Percentiles rank a stretch among this genome's conserved stretches.
These are phyloP conservation scores for Drosophila melanogaster DNA, from an alignment of 1,140 invertebrate species.

Conservation along the genomic window DNA sequence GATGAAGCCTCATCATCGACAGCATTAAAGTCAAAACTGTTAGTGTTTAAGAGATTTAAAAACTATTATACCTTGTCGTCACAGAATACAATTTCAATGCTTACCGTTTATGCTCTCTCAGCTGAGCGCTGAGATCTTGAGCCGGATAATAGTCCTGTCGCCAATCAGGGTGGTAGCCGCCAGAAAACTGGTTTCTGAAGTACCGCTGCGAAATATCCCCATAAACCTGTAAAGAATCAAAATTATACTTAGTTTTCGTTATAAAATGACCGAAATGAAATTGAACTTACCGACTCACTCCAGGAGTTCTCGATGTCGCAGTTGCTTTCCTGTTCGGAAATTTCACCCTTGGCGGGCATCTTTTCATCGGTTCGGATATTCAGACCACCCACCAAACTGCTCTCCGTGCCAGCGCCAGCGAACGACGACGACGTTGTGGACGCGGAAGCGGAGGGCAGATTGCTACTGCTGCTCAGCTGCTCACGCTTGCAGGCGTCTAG, in stretches of 20 bases:
- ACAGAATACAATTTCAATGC: not conserved
- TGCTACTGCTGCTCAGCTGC: conserved; percentile 65
- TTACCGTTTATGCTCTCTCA: conserved; percentile 59
- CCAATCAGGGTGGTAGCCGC: conserved; percentile 76
- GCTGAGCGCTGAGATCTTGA: conserved; percentile 75
- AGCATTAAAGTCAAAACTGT: conserved; percentile 74
- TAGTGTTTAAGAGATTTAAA: not conserved
- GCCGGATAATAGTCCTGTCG: conserved; percentile 72
- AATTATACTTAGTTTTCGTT: not conserved
- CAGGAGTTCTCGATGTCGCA: conserved; percentile 89
- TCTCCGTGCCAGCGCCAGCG: conserved; percentile 71
- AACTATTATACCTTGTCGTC: not conserved
- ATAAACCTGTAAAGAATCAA: conserved; percentile 56
- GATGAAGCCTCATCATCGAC: conserved; percentile 54
- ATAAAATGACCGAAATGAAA: accelerated
- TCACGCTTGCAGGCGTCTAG: conserved; percentile 81
- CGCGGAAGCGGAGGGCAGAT: conserved; percentile 63
- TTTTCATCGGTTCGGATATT: conserved; percentile 93
- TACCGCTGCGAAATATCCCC: conserved; percentile 78
- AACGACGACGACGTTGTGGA: conserved; percentile 78
- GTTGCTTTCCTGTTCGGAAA: conserved; percentile 93
- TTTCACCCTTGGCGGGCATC: conserved; percentile 92
- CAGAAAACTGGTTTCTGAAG: conserved; percentile 76
- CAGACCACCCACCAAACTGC: conserved; percentile 84
- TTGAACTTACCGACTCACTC: conserved; percentile 86